phyloP scores from a whole-genome alignment of 2,888 invertebrate genomes.

The Rotaria sp. region DNA sequence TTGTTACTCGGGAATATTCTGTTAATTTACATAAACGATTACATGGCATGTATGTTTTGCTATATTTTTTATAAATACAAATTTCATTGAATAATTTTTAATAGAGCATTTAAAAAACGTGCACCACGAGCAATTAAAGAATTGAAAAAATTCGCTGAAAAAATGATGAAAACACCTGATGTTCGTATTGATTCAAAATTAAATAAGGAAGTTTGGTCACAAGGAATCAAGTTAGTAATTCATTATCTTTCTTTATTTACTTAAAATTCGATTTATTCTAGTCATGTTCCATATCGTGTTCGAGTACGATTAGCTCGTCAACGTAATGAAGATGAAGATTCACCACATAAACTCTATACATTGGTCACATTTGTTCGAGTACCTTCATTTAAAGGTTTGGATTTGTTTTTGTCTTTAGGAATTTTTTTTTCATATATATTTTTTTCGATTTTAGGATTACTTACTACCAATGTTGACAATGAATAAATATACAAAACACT shows the following conservation, averaged over 20 bases:
- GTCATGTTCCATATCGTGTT: constrained; percentile 95
- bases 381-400: constrained; percentile 74
- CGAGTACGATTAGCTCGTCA: constrained; percentile 89
- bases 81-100: constrained; percentile 41
- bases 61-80: not conserved
- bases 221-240: constrained; percentile 85
- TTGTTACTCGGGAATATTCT: constrained; percentile 88
- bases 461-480: constrained; percentile 40
- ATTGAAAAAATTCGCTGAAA: constrained; percentile 87
- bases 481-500: constrained; percentile 33
- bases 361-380: constrained; percentile 93
- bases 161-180: constrained; percentile 95
- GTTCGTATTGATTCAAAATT: constrained; percentile 93
- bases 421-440: not conserved
- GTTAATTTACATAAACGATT: constrained; percentile 94
- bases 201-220: constrained; percentile 97
- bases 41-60: constrained; percentile 69
- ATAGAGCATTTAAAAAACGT: constrained; percentile 81
- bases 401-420: not conserved
- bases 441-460: constrained; percentile 15
- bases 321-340: constrained; percentile 98
- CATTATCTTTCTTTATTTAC: not conserved
- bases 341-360: constrained; percentile 92
- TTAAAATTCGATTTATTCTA: constrained; percentile 42
- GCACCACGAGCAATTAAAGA: constrained; percentile 96